Percentiles rank a stretch among this genome's conserved stretches.
Evolutionary conservation across 2,797 vertebrate species (phyloP).

Genomic region (Aplochiton taeniatus): DNA sequence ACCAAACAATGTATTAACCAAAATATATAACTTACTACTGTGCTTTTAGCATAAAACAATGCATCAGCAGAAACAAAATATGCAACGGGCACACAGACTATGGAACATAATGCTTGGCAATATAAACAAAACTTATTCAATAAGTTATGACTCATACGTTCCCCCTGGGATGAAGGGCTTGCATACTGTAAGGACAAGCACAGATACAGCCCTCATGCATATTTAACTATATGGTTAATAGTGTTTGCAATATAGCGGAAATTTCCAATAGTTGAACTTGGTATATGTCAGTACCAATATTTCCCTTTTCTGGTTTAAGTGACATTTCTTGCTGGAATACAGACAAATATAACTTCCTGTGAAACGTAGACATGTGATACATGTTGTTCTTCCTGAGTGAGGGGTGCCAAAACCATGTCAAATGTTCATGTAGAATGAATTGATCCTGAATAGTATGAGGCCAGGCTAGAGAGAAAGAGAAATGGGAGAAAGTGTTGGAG

Average conservation of each 20-base stretch:
- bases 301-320: constrained; percentile 44
- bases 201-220: constrained; percentile 13
- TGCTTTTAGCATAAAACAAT: constrained; percentile 15
- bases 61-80: constrained; percentile 41
- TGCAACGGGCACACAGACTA: constrained; percentile 38
- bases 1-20: no score
- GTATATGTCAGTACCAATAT: constrained; percentile 65
- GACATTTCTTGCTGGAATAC: constrained; percentile 26
- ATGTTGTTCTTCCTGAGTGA: constrained; percentile 40
- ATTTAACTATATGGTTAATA: background rate
- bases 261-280: constrained; percentile 49
- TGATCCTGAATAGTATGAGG: constrained; percentile 55
- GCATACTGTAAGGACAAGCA: constrained; percentile 12
- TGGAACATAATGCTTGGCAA: constrained; percentile 38
- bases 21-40: no score
- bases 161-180: constrained; percentile 22
- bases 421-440: constrained; percentile 53
- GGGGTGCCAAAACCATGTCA: constrained; percentile 62
- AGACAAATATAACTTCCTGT: background rate
- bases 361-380: constrained; percentile 29
- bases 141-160: constrained; percentile 54
- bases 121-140: constrained; percentile 57
- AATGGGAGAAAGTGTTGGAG: constrained; percentile 8
- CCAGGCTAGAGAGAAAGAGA: constrained; percentile 41
- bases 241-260: constrained; percentile 23